These are phyloP conservation scores for Sapajus apella DNA, from an alignment of 2,113 vertebrate species.

Conservation along the genomic window DNA sequence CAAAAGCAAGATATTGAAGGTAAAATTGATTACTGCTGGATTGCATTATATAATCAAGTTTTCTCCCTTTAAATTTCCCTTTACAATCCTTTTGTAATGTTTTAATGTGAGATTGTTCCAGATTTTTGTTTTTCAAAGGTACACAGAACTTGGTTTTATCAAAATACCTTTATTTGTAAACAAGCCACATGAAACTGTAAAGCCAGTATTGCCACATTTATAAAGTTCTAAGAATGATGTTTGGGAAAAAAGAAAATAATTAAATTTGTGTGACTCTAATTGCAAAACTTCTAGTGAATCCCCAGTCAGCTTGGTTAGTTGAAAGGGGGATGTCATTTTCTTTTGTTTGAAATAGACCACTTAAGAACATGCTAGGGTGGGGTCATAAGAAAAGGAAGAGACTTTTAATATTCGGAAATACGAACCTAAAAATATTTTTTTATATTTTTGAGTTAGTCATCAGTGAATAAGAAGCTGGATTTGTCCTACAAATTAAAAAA, in stretches of 20 bases:
- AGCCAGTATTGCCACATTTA: conserved; percentile 26
- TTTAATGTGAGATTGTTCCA: conserved; percentile 71
- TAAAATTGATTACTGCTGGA: conserved; percentile 87
- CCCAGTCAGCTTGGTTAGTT: not conserved
- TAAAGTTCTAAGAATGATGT: conserved; percentile 43
- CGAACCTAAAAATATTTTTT: conserved; percentile 10
- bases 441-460: conserved; percentile 19
- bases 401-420: not conserved
- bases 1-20: conserved; percentile 88
- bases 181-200: conserved; percentile 43
- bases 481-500: conserved; percentile 31
- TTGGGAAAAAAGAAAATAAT: conserved; percentile 37
- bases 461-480: not conserved
- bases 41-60: conserved; percentile 84
- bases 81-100: conserved; percentile 73
- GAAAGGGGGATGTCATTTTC: conserved; percentile 15
- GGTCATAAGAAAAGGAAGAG: not conserved
- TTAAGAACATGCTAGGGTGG: conserved; percentile 6
- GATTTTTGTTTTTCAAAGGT: conserved; percentile 39
- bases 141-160: conserved; percentile 41
- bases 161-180: conserved; percentile 64
- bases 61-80: conserved; percentile 75
- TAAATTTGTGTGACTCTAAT: conserved; percentile 31
- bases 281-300: not conserved
- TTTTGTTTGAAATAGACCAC: conserved; percentile 55